Conservation (phyloP, 2,797 vertebrate genomes). For the Delichon dasypus region DNA sequence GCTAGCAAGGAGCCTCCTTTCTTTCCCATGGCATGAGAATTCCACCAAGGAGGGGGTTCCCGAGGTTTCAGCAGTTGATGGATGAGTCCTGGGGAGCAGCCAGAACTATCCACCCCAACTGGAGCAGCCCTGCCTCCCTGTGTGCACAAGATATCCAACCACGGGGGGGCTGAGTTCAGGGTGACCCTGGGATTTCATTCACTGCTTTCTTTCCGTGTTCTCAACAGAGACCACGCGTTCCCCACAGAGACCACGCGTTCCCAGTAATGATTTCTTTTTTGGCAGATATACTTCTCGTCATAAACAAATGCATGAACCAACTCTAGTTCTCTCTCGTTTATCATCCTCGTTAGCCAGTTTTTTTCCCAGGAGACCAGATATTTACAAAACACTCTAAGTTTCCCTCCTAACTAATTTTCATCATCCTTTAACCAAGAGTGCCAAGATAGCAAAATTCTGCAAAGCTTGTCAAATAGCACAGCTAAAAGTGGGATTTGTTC, state of each 20-base stretch:
- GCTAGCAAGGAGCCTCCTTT: background rate
- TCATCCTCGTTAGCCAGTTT: background rate
- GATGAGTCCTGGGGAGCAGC: background rate
- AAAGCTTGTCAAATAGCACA: background rate
- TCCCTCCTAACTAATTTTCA: background rate
- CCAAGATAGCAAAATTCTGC: background rate
- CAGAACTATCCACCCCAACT: background rate
- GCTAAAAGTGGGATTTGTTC: background rate
- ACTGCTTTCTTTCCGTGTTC: background rate
- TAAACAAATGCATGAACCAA: background rate
- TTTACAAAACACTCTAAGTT: background rate
- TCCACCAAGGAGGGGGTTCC: background rate
- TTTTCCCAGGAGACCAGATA: background rate
- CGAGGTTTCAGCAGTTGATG: background rate
- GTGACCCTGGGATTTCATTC: background rate
- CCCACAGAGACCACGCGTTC: background rate
- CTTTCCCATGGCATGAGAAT: background rate
- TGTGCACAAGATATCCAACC: background rate
- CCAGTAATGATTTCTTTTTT: background rate
- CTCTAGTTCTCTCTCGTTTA: background rate
- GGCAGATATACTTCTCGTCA: background rate
- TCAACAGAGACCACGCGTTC: background rate
- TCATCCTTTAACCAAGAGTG: background rate
- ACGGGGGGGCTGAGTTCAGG: accelerated
- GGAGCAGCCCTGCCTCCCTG: accelerated